Percentiles rank a stretch among this genome's conserved stretches.
Conservation (phyloP, 2,113 vertebrate species). For the Ginglymostoma cirratum region DNA sequence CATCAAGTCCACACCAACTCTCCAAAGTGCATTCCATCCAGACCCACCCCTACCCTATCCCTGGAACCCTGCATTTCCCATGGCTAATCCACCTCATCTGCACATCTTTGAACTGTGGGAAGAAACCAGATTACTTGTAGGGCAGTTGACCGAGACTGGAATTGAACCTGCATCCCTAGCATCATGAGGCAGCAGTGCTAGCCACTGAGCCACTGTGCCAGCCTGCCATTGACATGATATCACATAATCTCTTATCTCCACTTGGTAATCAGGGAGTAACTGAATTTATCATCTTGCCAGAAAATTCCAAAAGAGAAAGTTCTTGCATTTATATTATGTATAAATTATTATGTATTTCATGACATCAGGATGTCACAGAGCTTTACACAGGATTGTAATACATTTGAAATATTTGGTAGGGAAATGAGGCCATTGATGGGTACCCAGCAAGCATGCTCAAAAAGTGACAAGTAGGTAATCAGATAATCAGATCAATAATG, state of each 20-base stretch:
- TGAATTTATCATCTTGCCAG: not conserved
- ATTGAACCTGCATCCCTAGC: no score
- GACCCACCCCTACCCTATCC: no score
- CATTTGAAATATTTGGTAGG: not conserved
- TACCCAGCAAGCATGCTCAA: not conserved
- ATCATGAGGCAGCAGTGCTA: no score
- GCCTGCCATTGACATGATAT: not conserved
- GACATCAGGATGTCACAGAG: not conserved
- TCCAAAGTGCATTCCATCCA: no score
- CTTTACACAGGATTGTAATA: not conserved
- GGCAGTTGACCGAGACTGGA: no score
- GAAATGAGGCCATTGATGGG: not conserved
- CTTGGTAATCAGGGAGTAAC: not conserved
- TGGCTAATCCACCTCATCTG: no score
- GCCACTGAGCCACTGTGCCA: no score
- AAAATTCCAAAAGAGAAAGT: not conserved
- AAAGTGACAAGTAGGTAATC: not conserved
- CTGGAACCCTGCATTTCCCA: no score
- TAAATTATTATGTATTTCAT: not conserved
- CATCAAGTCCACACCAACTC: no score
- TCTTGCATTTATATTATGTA: not conserved
- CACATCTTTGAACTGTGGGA: no score
- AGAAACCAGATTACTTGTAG: no score
- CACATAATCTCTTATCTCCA: not conserved
- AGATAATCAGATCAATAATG: not conserved